These are phyloP conservation scores for Onychostruthus taczanowskii DNA, from an alignment of 2,113 vertebrate genomes.

Conservation along the genomic window DNA sequence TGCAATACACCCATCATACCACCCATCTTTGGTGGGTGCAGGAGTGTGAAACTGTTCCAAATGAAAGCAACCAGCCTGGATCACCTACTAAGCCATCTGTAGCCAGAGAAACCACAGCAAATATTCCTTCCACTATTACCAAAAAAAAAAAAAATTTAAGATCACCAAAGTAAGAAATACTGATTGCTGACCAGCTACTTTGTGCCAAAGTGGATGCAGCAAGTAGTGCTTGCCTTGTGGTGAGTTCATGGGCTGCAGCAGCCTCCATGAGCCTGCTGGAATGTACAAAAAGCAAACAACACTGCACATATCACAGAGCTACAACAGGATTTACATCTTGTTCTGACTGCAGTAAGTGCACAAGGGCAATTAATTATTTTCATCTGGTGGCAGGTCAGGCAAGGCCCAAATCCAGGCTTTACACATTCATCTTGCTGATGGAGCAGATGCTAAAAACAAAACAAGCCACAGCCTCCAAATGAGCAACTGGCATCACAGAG, in stretches of 20 bases:
- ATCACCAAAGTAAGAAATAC: not conserved
- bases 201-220: not conserved
- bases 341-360: not conserved
- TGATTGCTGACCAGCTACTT: not conserved
- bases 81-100: not conserved
- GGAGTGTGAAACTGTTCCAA: not conserved
- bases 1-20: not conserved
- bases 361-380: not conserved
- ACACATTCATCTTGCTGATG: not conserved
- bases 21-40: not conserved
- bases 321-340: accelerated
- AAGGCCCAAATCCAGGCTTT: not conserved
- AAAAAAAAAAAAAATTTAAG: too few species aligned
- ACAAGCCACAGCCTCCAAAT: not conserved
- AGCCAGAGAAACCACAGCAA: not conserved
- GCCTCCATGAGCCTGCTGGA: not conserved
- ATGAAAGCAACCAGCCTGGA: not conserved
- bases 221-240: not conserved
- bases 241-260: not conserved
- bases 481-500: not conserved
- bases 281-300: not conserved
- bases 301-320: not conserved
- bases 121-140: not conserved
- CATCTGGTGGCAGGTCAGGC: not conserved
- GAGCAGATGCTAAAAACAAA: not conserved